These are phyloP conservation scores for Erpobdella octoculata DNA, from an alignment of 2,888 invertebrate species.

Conservation along the genomic window DNA sequence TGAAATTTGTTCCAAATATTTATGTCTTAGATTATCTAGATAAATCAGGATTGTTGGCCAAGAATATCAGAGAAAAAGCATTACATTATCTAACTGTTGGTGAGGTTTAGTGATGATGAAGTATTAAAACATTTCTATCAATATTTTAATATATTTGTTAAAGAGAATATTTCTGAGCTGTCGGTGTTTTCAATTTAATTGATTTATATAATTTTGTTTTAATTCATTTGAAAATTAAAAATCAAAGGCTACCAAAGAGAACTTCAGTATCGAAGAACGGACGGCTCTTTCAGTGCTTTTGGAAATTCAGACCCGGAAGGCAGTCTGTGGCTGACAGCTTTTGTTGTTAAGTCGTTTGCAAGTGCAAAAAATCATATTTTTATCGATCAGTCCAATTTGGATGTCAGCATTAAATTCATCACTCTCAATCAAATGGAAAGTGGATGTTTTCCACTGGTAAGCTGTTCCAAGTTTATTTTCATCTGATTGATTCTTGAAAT, in stretches of 20 bases:
- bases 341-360: conserved; percentile 65
- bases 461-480: no score
- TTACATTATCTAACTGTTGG: conserved; percentile 59
- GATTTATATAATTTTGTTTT: no score
- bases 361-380: conserved; percentile 54
- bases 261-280: conserved; percentile 66
- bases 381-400: conserved; percentile 58
- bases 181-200: no score
- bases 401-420: conserved; percentile 41
- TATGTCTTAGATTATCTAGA: conserved; percentile 62
- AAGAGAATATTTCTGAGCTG: no score
- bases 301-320: conserved; percentile 43
- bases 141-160: no score
- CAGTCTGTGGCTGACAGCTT: conserved; percentile 62
- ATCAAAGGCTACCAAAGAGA: conserved; percentile 76
- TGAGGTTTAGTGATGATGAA: neutral
- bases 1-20: conserved; percentile 67
- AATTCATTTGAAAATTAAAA: no score
- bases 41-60: conserved; percentile 56
- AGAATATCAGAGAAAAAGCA: conserved; percentile 57
- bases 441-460: conserved; percentile 62
- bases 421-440: conserved; percentile 63
- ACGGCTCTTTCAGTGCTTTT: conserved; percentile 50
- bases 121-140: neutral
- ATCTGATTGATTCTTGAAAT: neutral